Percentiles rank a stretch among this genome's conserved stretches.
Evolutionary conservation across 2,888 invertebrate genomes (phyloP).

Genomic region (Endomychus coccineus): DNA sequence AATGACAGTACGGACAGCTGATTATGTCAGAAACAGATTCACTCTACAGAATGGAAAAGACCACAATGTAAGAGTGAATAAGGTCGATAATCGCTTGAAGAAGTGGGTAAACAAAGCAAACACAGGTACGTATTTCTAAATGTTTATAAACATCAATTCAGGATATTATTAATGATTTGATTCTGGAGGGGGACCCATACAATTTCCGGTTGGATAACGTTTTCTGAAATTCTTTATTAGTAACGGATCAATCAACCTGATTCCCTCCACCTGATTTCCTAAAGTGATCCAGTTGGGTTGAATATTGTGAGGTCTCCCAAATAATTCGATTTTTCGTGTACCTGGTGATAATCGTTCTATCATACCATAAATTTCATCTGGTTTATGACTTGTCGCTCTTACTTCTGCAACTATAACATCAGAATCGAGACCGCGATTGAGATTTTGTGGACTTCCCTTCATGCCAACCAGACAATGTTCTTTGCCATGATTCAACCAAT

Average conservation of each 20-base stretch:
- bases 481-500: slow-evolving; percentile 98
- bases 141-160: no score
- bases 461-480: slow-evolving; percentile 96
- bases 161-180: slow-evolving; percentile 26
- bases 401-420: slow-evolving; percentile 99
- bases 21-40: no score
- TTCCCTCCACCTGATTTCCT: slow-evolving; percentile 95
- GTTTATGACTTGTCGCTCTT: slow-evolving; percentile 94
- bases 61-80: no score
- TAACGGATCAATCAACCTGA: slow-evolving; percentile 85
- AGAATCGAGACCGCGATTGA: slow-evolving; percentile 91
- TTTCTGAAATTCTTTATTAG: slow-evolving; percentile 83
- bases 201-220: slow-evolving; percentile 86
- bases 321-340: slow-evolving; percentile 93
- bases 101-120: no score
- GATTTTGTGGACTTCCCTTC: slow-evolving; percentile 86
- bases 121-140: no score
- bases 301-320: slow-evolving; percentile 94
- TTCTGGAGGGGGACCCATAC: slow-evolving; percentile 46
- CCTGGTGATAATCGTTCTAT: slow-evolving; percentile 95
- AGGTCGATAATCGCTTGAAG: no score
- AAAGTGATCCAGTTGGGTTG: slow-evolving; percentile 98
- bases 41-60: no score
- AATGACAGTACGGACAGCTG: slow-evolving; percentile 41
- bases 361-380: slow-evolving; percentile 97